These are phyloP conservation scores for Setophaga petechia DNA, from an alignment of 2,113 vertebrate species.

Conservation along the genomic window DNA sequence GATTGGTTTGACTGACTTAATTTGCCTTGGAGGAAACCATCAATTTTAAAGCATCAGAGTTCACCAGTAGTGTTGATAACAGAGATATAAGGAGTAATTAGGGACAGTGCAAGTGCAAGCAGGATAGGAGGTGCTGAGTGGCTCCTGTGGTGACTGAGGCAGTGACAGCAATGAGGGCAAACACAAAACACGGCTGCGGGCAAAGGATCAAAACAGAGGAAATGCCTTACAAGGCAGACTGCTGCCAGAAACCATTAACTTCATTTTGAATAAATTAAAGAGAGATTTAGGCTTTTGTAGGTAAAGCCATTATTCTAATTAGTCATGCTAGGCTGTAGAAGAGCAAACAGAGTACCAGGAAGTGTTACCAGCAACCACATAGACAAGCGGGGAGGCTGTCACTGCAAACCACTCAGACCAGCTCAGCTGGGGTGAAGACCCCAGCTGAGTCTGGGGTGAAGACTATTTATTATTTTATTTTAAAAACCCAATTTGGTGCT, in stretches of 20 bases:
- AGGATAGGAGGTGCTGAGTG: background rate
- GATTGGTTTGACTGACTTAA: conserved; percentile 14
- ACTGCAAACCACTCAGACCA: background rate
- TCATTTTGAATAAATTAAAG: conserved; percentile 41
- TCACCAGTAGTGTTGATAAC: background rate
- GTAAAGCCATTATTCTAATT: conserved; percentile 25
- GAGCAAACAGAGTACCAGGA: background rate
- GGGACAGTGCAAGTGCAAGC: background rate
- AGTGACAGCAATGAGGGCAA: background rate
- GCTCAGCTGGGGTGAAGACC: background rate
- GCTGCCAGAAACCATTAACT: conserved; percentile 32
- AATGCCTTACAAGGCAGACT: background rate
- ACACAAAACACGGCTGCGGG: background rate
- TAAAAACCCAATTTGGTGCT: background rate
- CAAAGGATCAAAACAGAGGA: background rate
- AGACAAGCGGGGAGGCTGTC: background rate
- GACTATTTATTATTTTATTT: background rate
- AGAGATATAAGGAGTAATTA: background rate
- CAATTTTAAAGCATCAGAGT: background rate
- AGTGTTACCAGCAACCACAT: background rate
- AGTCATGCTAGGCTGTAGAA: background rate
- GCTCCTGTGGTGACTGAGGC: background rate
- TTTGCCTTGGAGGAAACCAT: conserved; percentile 29
- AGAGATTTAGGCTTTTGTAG: background rate
- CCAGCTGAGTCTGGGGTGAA: background rate